Conservation (phyloP, 2,797 vertebrate genomes). For the Falco naumanni region DNA sequence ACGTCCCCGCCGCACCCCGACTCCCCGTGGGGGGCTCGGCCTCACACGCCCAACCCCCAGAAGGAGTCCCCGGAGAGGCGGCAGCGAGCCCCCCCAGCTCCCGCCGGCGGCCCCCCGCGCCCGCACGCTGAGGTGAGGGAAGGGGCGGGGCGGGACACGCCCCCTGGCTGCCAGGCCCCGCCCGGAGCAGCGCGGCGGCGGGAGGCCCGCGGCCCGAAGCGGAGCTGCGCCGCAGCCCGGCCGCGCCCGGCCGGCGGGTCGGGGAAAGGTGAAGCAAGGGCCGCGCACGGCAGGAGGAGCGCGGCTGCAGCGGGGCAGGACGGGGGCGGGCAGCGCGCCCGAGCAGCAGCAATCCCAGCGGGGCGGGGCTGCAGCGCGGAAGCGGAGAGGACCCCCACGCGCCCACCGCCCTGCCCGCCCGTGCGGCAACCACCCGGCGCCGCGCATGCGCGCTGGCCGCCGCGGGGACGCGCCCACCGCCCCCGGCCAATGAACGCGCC, state of each 20-base stretch:
- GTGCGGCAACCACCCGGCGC: no score
- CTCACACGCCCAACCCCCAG: neutral
- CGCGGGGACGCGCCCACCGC: no score
- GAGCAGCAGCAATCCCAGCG: no score
- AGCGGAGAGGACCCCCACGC: neutral
- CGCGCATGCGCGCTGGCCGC: neutral
- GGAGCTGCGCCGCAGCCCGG: no score
- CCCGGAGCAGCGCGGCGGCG: neutral
- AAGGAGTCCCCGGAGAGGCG: no score
- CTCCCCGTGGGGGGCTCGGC: neutral
- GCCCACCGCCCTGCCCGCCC: no score
- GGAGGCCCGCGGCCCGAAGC: neutral
- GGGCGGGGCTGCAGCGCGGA: no score
- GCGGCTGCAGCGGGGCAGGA: no score
- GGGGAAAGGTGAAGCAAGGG: no score
- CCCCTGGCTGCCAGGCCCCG: neutral
- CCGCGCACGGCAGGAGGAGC: neutral
- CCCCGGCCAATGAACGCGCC: no score
- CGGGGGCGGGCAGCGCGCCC: neutral
- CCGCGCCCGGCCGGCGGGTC: no score
- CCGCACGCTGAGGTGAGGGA: neutral
- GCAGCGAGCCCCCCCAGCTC: accelerated
- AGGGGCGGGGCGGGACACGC: neutral
- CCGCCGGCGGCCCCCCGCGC: neutral
- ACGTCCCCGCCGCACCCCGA: neutral